A percentile compares a stretch with the other conserved stretches of the same genome.
Evolutionary conservation across 2,113 vertebrate genomes (phyloP).

Genomic region (Elephantulus edwardii): DNA sequence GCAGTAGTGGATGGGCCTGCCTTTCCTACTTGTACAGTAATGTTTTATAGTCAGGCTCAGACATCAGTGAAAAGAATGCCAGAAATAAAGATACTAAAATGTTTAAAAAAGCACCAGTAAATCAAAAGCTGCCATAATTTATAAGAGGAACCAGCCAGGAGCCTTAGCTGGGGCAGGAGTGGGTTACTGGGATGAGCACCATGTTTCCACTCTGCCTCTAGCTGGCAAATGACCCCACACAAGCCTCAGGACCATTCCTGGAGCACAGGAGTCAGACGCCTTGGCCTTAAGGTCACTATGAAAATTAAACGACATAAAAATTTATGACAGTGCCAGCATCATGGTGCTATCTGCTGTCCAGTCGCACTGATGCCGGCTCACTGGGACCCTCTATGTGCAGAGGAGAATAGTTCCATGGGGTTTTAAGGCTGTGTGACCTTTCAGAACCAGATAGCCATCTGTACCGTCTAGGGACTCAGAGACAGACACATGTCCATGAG

Average conservation of each 20-base stretch:
- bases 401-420: not conserved
- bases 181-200: not conserved
- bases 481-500: not conserved
- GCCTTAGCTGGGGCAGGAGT: not conserved
- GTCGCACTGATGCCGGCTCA: not conserved
- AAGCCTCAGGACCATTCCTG: not conserved
- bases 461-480: not conserved
- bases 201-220: not conserved
- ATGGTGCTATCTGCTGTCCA: not conserved
- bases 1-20: not conserved
- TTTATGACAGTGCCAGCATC: not conserved
- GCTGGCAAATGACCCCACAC: not conserved
- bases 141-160: not conserved
- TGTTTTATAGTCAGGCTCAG: not conserved
- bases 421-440: not conserved
- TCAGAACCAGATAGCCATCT: not conserved
- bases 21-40: not conserved
- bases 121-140: not conserved
- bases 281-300: not conserved
- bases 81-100: constrained; percentile 32
- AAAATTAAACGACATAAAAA: not conserved
- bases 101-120: constrained; percentile 1
- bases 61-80: constrained; percentile 26
- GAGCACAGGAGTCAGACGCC: not conserved
- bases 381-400: not conserved